Evolutionary conservation across 2,888 invertebrate species (phyloP).

Genomic region (Disparrhopalites patrizii): DNA sequence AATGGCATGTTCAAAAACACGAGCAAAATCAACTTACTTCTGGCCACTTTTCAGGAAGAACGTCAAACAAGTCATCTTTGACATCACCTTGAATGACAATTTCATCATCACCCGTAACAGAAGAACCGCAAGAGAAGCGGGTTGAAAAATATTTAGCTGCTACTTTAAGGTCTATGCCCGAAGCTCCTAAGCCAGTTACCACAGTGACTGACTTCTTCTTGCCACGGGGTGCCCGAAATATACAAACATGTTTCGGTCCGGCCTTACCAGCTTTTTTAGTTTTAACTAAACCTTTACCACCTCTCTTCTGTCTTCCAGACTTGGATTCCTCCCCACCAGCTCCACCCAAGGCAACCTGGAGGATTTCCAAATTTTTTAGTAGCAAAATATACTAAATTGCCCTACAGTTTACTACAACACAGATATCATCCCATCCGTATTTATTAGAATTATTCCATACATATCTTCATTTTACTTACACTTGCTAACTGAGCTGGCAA

Average conservation of each 20-base stretch:
- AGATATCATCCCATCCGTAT: no score
- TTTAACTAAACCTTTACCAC: slow-evolving; percentile 93
- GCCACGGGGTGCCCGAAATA: slow-evolving; percentile 87
- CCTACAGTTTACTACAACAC: no score
- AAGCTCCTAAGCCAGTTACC: slow-evolving; percentile 85
- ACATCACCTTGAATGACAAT: slow-evolving; percentile 99
- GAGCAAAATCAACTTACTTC: slow-evolving; percentile 62
- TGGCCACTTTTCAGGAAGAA: slow-evolving; percentile 98
- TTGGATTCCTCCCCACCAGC: slow-evolving; percentile 82
- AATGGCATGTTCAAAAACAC: no score
- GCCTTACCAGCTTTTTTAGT: slow-evolving; percentile 85
- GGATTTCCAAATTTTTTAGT: no score
- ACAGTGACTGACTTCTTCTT: slow-evolving; percentile 99
- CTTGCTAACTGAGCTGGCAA: slow-evolving; percentile 90
- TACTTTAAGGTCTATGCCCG: slow-evolving; percentile 95
- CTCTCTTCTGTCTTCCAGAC: slow-evolving; percentile 92
- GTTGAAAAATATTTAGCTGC: slow-evolving; percentile 97
- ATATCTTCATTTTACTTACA: no score
- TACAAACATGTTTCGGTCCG: slow-evolving; percentile 76
- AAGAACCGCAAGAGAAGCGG: slow-evolving; percentile 98
- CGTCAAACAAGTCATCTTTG: slow-evolving; percentile 95
- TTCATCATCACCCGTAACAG: slow-evolving; percentile 97
- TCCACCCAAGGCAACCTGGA: slow-evolving; percentile 60
- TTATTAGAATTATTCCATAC: no score
- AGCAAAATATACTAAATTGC: no score